These are phyloP conservation scores for Yponomeuta cagnagella DNA, from an alignment of 2,888 invertebrate species.

Conservation along the genomic window DNA sequence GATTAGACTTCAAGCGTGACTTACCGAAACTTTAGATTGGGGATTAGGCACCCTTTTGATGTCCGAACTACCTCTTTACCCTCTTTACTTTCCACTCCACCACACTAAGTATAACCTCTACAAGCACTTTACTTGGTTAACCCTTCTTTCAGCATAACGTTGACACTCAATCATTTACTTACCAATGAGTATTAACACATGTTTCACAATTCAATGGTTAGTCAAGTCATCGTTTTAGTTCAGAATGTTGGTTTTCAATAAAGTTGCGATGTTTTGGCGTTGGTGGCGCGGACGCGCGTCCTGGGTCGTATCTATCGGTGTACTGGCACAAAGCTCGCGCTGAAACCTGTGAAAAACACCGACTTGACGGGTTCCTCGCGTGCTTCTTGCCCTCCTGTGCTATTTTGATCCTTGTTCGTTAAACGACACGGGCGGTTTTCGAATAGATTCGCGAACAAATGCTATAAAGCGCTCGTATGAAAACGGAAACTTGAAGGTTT, in stretches of 20 bases:
- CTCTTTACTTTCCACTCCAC: neutral
- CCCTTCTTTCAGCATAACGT: neutral
- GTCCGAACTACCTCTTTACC: neutral
- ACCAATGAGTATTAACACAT: neutral
- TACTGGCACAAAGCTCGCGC: slow-evolving; percentile 6
- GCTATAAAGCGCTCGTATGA: neutral
- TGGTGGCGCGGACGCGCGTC: neutral
- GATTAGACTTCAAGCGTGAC: neutral
- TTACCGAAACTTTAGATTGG: slow-evolving; percentile 9
- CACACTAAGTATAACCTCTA: neutral
- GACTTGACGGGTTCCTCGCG: slow-evolving; percentile 2
- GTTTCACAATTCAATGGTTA: neutral
- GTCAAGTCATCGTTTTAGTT: neutral
- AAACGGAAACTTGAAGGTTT: slow-evolving; percentile 13
- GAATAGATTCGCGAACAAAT: neutral
- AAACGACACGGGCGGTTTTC: neutral
- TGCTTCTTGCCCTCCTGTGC: neutral
- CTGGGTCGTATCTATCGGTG: neutral
- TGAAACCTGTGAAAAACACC: slow-evolving; percentile 10
- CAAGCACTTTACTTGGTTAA: neutral
- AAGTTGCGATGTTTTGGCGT: slow-evolving; percentile 1
- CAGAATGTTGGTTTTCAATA: neutral
- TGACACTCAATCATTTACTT: neutral
- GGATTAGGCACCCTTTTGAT: slow-evolving; percentile 3
- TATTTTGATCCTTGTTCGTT: neutral